Base-by-base conservation (phyloP, 2,797 vertebrate genomes). In the Tolypeutes matacus region DNA sequence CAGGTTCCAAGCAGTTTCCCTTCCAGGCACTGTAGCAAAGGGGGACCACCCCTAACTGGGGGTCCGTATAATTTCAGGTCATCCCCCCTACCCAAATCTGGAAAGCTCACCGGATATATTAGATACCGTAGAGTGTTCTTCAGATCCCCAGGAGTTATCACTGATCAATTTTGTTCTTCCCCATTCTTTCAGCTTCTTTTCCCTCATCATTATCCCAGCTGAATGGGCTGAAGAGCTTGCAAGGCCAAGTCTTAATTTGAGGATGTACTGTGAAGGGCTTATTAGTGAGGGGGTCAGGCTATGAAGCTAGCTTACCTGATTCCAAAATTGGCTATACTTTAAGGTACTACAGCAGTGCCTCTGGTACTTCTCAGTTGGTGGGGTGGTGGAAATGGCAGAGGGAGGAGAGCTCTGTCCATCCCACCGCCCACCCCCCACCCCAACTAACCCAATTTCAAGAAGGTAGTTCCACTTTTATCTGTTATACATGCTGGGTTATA, bases 391-490 rank as follows among this genome's bases (percentile, higher is more conserved):
- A 5, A 39, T 39, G 34, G 29, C 53, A 60, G 13, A 49, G 4
- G 7, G 56, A 69, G 21, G 13, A 73, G 2, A 7, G 2, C 36
- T 3, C 1, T 39, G 39, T n/a, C n/a, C n/a, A n/a, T n/a, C n/a
- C n/a, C n/a, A n/a, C n/a, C n/a, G n/a, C n/a, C n/a, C n/a, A n/a
- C 1, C 2, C 12, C 18, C 5, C 15, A 5, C 31, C 3, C 25
- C 25, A 39, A 39, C 12, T 17, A 13, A 42, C 39, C 13, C 39
- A n/a, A 36, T 51, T 72, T 69, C 64, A n/a, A 81, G 73, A 65
- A 60, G 27, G 76, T 3, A 67, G 49, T 42, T 90, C 65, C 53
- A 36, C 34, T 67, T 14, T n/a, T 85, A 11, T 27, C 21, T 21
- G 20, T 62, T 64, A 21, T 13, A 65, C 9, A n/a, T 34, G 49